phyloP scores from a whole-genome alignment of 2,888 invertebrate species.

The Tiliacea citrago region DNA sequence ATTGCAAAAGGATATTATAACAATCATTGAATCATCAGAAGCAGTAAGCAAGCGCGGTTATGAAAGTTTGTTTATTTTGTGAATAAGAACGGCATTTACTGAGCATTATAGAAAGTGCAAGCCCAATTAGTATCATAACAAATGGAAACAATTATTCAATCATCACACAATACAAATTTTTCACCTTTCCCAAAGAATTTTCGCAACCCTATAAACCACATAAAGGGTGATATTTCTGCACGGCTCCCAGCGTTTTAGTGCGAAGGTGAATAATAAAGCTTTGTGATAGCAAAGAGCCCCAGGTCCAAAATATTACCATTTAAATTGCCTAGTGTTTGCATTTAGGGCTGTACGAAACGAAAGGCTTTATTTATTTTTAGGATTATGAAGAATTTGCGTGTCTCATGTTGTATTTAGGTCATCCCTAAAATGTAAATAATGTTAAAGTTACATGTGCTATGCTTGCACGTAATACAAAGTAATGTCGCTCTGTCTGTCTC shows the following conservation, averaged over 20 bases:
- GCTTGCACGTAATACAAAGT: not conserved
- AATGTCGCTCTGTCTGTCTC: too few relatives aligned
- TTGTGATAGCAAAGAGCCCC: conserved; percentile 61
- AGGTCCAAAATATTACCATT: conserved; percentile 74
- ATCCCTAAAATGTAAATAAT: not conserved
- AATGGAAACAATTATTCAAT: conserved; percentile 19
- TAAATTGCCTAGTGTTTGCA: conserved; percentile 71
- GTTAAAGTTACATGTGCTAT: not conserved
- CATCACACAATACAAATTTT: not conserved
- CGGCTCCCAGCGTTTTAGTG: conserved; percentile 34
- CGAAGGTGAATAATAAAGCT: conserved; percentile 59
- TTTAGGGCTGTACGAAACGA: conserved; percentile 57
- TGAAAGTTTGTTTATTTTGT: too few relatives aligned
- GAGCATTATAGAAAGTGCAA: too few relatives aligned
- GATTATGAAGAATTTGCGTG: conserved; percentile 10
- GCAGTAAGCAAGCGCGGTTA: too few relatives aligned
- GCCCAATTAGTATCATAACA: too few relatives aligned
- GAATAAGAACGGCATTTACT: too few relatives aligned
- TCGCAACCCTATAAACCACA: not conserved
- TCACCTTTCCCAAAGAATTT: conserved; percentile 13
- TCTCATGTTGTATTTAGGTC: not conserved
- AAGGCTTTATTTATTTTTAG: conserved; percentile 20
- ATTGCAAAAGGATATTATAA: too few relatives aligned
- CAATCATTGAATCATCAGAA: too few relatives aligned
- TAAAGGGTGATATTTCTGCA: conserved; percentile 38